Percentiles rank a stretch among this genome's conserved stretches.
phyloP scores from a whole-genome alignment of 2,888 invertebrate species.

The Caenorhabditis plicata region DNA sequence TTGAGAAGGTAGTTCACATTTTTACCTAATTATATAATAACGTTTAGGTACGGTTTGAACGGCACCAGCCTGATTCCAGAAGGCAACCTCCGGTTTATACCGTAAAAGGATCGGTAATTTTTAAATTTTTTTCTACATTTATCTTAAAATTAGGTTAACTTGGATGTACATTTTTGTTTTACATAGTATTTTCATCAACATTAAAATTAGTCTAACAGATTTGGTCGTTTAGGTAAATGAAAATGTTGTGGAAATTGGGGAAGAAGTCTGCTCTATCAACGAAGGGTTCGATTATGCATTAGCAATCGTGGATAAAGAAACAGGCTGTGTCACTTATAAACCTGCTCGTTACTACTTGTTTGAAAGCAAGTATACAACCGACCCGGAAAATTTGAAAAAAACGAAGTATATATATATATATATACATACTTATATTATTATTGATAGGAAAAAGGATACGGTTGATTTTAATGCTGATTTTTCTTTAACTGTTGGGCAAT shows the following conservation, averaged over 20 bases:
- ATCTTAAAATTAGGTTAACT: background rate
- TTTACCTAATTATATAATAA: background rate
- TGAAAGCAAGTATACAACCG: slow-evolving; percentile 21
- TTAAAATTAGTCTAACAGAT: no score
- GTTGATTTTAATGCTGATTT: slow-evolving; percentile 11
- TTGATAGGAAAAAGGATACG: background rate
- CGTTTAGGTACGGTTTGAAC: slow-evolving; percentile 19
- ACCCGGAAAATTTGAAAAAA: slow-evolving; percentile 10
- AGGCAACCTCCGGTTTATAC: slow-evolving; percentile 21
- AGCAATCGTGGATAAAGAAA: slow-evolving; percentile 33
- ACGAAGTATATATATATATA: background rate
- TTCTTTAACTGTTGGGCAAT: slow-evolving; percentile 19
- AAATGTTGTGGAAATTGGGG: slow-evolving; percentile 37
- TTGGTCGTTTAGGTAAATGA: slow-evolving; percentile 12
- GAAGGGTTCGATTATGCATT: slow-evolving; percentile 48
- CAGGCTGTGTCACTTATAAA: slow-evolving; percentile 12
- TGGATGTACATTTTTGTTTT: no score
- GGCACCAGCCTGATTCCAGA: slow-evolving; percentile 8
- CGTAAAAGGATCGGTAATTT: slow-evolving; percentile 15
- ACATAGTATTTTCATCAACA: no score
- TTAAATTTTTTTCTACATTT: background rate
- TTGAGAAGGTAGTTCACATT: slow-evolving; percentile 5
- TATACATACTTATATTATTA: background rate
- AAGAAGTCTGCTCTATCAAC: slow-evolving; percentile 25
- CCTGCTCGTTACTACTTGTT: slow-evolving; percentile 24